Evolutionary conservation across 2,113 vertebrate species (phyloP).

Genomic region (Psittacara wagleri): DNA sequence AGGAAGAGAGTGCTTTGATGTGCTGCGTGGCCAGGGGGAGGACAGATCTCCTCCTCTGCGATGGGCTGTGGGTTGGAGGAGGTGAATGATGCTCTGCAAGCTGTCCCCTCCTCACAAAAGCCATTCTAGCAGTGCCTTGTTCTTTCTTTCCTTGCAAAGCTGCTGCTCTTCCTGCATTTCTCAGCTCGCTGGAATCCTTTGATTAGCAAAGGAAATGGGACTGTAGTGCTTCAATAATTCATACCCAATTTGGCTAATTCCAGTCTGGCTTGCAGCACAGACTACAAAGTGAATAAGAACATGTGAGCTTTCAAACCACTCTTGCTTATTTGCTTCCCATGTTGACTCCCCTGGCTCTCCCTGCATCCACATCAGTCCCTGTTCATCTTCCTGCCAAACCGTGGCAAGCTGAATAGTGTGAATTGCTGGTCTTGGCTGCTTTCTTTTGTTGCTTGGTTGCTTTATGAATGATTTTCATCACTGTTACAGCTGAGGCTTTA

Average conservation of each 20-base stretch:
- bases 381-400: neutral
- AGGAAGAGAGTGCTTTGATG: neutral
- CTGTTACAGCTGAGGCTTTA: neutral
- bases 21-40: neutral
- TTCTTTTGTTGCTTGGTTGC: neutral
- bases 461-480: neutral
- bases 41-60: neutral
- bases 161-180: neutral
- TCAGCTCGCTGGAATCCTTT: neutral
- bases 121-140: neutral
- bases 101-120: neutral
- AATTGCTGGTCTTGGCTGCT: neutral
- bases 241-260: slow-evolving; percentile 30
- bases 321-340: neutral
- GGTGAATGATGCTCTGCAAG: neutral
- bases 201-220: slow-evolving; percentile 31
- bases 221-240: slow-evolving; percentile 25
- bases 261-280: neutral
- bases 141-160: neutral
- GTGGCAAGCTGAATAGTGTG: neutral
- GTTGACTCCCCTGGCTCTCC: neutral
- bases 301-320: neutral
- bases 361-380: neutral
- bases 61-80: neutral
- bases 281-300: neutral